Evolutionary conservation across 2,888 invertebrate species (phyloP).

Genomic region (Cylindroiulus punctatus): DNA sequence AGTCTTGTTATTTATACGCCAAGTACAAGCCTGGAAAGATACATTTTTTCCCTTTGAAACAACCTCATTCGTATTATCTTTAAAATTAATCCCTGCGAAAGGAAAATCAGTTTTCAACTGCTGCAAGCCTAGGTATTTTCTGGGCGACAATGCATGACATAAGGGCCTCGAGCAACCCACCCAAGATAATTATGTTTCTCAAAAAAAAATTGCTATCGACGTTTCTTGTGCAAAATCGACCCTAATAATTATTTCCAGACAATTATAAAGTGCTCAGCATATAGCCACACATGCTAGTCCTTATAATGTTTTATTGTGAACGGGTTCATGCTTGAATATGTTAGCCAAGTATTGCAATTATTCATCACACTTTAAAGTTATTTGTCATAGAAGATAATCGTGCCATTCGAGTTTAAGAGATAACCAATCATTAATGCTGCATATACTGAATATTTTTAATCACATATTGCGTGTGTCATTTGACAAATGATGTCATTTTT

Average conservation of each 20-base stretch:
- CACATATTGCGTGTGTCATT: not conserved
- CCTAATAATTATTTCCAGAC: too few species aligned
- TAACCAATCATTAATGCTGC: not conserved
- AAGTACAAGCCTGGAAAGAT: not conserved
- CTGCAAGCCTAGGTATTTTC: not conserved
- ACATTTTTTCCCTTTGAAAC: not conserved
- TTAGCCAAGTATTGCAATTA: too few species aligned
- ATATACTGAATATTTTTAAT: conserved; percentile 3
- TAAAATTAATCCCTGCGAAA: not conserved
- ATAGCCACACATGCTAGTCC: too few species aligned
- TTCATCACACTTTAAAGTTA: too few species aligned
- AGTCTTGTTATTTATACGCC: conserved; percentile 8
- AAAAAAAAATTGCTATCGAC: too few species aligned
- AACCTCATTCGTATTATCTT: conserved; percentile 18
- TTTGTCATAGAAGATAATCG: too few species aligned
- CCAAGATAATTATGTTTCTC: not conserved
- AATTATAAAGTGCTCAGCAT: too few species aligned
- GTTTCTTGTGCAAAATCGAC: too few species aligned
- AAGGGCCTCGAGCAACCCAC: not conserved
- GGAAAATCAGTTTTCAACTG: not conserved
- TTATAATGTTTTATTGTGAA: too few species aligned
- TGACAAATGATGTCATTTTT: conserved; percentile 25
- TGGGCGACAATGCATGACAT: not conserved
- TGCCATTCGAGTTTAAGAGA: not conserved
- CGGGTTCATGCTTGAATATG: too few species aligned